Conservation (phyloP, 2,113 vertebrate genomes). For the Corythaixoides concolor region DNA sequence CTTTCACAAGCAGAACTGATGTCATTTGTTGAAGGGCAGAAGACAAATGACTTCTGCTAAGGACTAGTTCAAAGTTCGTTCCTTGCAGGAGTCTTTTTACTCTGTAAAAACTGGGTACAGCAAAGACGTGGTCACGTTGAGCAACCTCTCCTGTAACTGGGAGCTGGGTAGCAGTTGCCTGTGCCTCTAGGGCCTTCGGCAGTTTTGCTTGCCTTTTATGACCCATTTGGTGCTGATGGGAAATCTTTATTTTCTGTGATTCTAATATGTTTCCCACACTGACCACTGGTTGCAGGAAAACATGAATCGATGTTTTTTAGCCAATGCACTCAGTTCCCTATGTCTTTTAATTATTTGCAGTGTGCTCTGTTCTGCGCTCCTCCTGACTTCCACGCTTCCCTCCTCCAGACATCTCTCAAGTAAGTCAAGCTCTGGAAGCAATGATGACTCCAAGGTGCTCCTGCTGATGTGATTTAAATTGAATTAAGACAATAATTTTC, state of each 20-base stretch:
- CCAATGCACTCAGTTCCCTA: background rate
- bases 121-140: background rate
- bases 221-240: background rate
- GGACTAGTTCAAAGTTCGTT: background rate
- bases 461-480: background rate
- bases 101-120: background rate
- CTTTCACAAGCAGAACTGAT: background rate
- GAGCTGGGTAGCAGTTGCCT: background rate
- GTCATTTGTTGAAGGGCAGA: background rate
- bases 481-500: background rate
- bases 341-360: background rate
- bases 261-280: background rate
- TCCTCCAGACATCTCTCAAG: background rate
- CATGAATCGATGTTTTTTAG: background rate
- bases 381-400: background rate
- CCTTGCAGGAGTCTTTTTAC: background rate
- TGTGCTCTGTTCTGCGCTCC: fast-evolving
- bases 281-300: background rate
- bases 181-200: background rate
- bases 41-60: background rate
- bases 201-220: background rate
- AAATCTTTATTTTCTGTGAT: background rate
- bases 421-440: background rate
- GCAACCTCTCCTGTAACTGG: background rate
- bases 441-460: background rate